Base-by-base conservation (phyloP, 2,888 invertebrate species). In the Drosophila prostipennis region DNA sequence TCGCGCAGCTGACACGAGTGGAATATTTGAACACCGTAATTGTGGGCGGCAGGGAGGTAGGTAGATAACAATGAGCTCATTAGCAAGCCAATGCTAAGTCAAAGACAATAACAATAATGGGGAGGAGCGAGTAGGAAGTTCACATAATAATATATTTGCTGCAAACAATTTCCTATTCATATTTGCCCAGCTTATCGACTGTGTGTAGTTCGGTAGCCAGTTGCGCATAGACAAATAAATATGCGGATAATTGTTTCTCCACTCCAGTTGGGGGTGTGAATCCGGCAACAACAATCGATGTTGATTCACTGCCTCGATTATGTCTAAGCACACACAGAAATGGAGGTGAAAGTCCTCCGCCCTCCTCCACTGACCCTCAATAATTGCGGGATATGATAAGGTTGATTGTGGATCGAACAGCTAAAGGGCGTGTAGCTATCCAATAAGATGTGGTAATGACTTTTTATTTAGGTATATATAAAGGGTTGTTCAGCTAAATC, bases 171-270 rank as follows among this genome's bases (percentile, higher is more conserved):
- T 73, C 56, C 67, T 52, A 65, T 74, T 76, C 52, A 59, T 78
- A 78, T 80, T 86, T 83, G 40, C 70, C 29, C 26, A 69, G 78
- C 74, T 76, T 86, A 86, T 82, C 78, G 65, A 26, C 36, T 43
- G 29, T 29, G 58, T 29, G 42, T 56, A 72, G 60, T 48, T 56
- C 58, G 45, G 63, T 51, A 54, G 68, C 68, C 70, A 55, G 52
- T 52, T 64, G 60, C 43, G 55, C 54, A 55, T 55, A 37, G 49
- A n/a, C 46, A 61, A 69, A 67, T 51, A 77, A 77, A 74, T 70
- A 74, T 60, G 61, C 59, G 49, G 65, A 52, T 80, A 78, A 86
- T 78, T 79, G 68, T 67, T 65, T 71, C 63, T 53, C 49, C 37
- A 42, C 56, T 53, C 49, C 37, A 45, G 63, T 54, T 54, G 49